A percentile compares a stretch with the other conserved stretches of the same genome.
Conservation (phyloP, 1,140 invertebrate species). For the Trypoxylus dichotomus region DNA sequence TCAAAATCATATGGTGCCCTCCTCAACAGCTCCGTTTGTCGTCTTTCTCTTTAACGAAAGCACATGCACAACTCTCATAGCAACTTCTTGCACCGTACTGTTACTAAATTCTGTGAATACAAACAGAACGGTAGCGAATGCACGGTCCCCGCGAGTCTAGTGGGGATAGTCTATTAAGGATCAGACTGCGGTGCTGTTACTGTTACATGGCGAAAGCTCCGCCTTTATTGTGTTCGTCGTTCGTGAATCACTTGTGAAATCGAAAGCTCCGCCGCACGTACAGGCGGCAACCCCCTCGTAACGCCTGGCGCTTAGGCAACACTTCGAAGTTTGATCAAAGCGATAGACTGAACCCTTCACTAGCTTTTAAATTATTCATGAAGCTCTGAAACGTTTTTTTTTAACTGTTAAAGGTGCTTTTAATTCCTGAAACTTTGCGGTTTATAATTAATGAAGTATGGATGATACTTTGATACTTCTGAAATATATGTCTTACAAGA, state of each 20-base stretch:
- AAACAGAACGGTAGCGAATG: conserved; percentile 16
- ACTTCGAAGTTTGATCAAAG: neutral
- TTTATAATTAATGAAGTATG: too few relatives aligned
- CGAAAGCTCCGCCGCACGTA: neutral
- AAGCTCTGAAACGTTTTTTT: neutral
- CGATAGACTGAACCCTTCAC: neutral
- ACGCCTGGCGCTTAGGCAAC: neutral
- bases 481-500: too few relatives aligned
- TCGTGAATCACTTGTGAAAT: conserved; percentile 22
- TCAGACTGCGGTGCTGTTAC: neutral
- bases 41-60: neutral
- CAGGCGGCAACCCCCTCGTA: neutral
- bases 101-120: neutral
- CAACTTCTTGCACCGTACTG: conserved; percentile 19
- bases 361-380: neutral
- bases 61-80: neutral
- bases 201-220: conserved; percentile 23
- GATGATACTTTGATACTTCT: too few relatives aligned
- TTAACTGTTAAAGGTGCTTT: neutral
- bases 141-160: neutral
- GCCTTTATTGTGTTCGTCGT: conserved; percentile 11
- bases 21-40: neutral
- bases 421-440: too few relatives aligned
- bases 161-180: conserved; percentile 15
- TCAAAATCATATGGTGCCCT: neutral